phyloP scores from a whole-genome alignment of 2,113 vertebrate species.

The Vombatus ursinus region DNA sequence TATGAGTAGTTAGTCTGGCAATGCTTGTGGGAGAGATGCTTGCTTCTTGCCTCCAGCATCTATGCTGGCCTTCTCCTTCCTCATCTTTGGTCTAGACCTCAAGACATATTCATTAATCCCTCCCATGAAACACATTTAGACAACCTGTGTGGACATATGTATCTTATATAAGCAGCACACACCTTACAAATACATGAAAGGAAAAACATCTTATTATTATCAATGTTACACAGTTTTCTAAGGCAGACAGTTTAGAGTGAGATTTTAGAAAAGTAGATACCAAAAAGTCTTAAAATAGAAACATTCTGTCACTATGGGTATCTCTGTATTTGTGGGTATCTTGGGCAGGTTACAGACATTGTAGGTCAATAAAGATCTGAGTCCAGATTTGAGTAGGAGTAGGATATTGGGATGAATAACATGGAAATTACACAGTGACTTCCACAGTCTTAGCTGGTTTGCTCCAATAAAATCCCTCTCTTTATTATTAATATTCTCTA shows the following conservation, averaged over 20 bases:
- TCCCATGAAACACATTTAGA: neutral
- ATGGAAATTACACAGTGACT: neutral
- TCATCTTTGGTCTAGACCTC: neutral
- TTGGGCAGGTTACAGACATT: neutral
- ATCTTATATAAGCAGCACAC: neutral
- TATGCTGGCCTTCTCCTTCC: neutral
- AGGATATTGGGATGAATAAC: neutral
- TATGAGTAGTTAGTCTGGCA: neutral
- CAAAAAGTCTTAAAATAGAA: neutral
- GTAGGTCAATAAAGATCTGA: neutral
- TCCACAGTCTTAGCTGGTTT: neutral
- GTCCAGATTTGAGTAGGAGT: neutral
- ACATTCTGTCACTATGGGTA: neutral
- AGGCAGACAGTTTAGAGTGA: neutral
- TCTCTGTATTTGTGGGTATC: neutral
- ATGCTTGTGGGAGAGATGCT: neutral
- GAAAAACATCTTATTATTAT: neutral
- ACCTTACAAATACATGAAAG: neutral
- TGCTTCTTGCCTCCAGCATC: neutral
- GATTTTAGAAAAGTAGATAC: neutral
- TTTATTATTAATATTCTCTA: neutral
- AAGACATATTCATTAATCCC: neutral
- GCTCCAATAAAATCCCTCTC: neutral
- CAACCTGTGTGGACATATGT: neutral
- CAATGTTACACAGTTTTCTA: neutral